phyloP scores from a whole-genome alignment of 2,113 vertebrate species.

The Triplophysa tibetana region DNA sequence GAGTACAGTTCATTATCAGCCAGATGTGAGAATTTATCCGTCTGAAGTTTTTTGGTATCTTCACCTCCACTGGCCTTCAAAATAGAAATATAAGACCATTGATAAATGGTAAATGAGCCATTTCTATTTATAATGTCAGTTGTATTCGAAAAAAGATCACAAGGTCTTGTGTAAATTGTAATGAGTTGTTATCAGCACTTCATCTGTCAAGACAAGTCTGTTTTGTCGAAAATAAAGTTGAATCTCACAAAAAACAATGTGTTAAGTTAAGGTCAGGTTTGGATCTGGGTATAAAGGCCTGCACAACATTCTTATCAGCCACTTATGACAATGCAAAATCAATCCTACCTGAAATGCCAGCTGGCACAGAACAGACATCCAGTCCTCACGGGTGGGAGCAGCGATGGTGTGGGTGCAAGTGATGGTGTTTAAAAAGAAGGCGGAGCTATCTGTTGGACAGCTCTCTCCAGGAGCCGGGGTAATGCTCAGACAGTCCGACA shows the following conservation, averaged over 20 bases:
- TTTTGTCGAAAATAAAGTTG: not conserved
- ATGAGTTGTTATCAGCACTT: conserved; percentile 63
- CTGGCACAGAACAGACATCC: conserved; percentile 78
- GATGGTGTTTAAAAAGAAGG: conserved; percentile 82
- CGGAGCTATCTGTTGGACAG: conserved; percentile 76
- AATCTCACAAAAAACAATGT: not conserved
- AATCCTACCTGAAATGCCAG: conserved; percentile 83
- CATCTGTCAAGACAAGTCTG: conserved; percentile 57
- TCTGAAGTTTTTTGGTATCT: conserved; percentile 51
- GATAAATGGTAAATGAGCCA: conserved; percentile 52
- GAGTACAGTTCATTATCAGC: conserved; percentile 85
- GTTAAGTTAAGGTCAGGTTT: not conserved
- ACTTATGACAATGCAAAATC: not conserved
- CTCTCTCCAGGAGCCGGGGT: conserved; percentile 65
- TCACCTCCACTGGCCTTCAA: conserved; percentile 66
- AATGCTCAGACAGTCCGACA: conserved; percentile 82
- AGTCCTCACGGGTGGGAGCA: conserved; percentile 72
- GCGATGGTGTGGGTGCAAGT: conserved; percentile 80
- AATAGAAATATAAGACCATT: conserved; percentile 40
- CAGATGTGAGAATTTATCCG: conserved; percentile 65
- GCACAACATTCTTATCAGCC: not conserved
- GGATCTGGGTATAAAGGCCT: not conserved
- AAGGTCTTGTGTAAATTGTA: conserved; percentile 66
- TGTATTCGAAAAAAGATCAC: conserved; percentile 59
- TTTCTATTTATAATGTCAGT: conserved; percentile 62